Evolutionary conservation across 2,888 invertebrate species (phyloP).

Genomic region (Acheta domesticus): DNA sequence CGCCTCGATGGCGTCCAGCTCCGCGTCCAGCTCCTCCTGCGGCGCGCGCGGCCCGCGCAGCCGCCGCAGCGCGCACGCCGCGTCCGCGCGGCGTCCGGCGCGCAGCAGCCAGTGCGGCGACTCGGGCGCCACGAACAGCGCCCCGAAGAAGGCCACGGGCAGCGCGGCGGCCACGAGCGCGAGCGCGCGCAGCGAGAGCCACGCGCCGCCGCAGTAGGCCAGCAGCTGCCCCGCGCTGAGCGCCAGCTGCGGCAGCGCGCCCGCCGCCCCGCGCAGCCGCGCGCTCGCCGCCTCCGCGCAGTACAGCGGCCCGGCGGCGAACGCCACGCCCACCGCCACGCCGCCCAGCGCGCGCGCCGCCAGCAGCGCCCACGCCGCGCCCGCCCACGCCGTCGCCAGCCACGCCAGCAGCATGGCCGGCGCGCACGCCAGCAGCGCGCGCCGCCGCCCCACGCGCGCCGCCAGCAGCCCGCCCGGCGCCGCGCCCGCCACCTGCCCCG

Average conservation of each 20-base stretch:
- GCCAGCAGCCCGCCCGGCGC: background rate
- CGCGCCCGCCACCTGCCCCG: background rate
- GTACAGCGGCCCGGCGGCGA: background rate
- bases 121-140: background rate
- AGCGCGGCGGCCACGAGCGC: background rate
- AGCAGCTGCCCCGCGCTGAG: background rate
- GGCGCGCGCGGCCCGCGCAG: background rate
- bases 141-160: background rate
- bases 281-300: background rate
- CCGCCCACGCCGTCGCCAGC: background rate
- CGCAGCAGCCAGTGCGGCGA: constrained; percentile 18
- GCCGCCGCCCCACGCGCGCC: background rate
- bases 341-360: background rate
- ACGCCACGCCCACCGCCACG: background rate
- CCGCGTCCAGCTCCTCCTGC: too few relatives aligned
- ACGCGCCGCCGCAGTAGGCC: background rate
- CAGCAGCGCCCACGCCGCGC: background rate
- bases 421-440: background rate
- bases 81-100: background rate
- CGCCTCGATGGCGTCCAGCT: background rate
- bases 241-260: constrained; percentile 5
- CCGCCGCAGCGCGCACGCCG: background rate
- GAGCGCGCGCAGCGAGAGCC: background rate
- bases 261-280: background rate
- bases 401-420: background rate